Evolutionary conservation across 1,140 invertebrate genomes (phyloP), one percentile per base, ranked within the genome.

Genomic region (Saccostrea cuccullata): DNA sequence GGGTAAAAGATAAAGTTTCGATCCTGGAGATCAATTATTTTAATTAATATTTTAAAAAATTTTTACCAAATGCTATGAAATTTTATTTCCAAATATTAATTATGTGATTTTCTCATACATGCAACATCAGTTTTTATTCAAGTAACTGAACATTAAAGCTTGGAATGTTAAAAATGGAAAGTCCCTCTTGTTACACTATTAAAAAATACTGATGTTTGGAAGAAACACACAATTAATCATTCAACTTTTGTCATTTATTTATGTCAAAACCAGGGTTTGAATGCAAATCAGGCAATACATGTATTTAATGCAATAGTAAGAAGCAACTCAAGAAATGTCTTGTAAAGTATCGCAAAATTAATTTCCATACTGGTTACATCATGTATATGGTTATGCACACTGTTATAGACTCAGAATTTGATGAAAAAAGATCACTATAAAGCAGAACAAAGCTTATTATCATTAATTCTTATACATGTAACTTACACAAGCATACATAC

Each of bases 201-300:
- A 47, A 47, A 47, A 47, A 47, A 47, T 47, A 47, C 9, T 9
- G 47, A 47, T 9, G 9, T 47, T 47, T 47, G 47, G 47, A 47
- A 20, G 58, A 17, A 64, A 64, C 58, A 85, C 56, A 26, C 73
- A 82, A 82, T 36, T 36, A 82, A 82, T 82, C 73, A 82, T 15
- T 26, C 5, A 23, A 2, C 5, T 15, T 82, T 15, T 23, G 11
- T 17, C 9, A 13, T 9, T 30, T 5, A 47, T 82, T 47, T 36
- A 36, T 36, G 73, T 30, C 23, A 26, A 0, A 30, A 4, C 20
- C 23, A 30, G 9, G 26, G 11, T 30, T 64, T 64, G 17, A n/a
- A 64, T 20, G 58, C n/a, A n/a, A 20, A n/a, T 64, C 17, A 20
- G 17, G 17, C 6, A 20, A 20, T 64, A n/a, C 5, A 64, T 64